phyloP scores from a whole-genome alignment of 2,888 invertebrate species.

The Spilosoma lubricipeda region DNA sequence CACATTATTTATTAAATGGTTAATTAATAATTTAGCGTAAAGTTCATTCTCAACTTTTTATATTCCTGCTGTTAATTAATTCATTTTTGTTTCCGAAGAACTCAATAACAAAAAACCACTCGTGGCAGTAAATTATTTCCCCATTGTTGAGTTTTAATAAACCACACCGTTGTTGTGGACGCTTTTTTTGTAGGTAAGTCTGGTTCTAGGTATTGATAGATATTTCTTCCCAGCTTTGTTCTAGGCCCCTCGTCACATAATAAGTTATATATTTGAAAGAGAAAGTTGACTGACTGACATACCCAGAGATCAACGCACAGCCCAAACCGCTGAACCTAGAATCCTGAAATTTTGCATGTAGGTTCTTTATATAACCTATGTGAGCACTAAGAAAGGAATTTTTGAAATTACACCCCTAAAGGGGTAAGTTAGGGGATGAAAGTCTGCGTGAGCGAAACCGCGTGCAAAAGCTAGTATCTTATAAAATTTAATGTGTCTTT shows the following conservation, averaged over 20 bases:
- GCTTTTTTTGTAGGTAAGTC: neutral
- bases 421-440: too few species aligned
- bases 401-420: too few species aligned
- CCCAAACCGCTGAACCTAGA: too few species aligned
- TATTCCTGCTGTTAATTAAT: conserved; percentile 1
- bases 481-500: neutral
- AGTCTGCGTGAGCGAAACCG: too few species aligned
- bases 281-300: too few species aligned
- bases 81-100: neutral
- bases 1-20: neutral
- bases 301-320: too few species aligned
- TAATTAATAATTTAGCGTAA: neutral
- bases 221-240: neutral
- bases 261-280: too few species aligned
- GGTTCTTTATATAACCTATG: too few species aligned
- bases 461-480: too few species aligned
- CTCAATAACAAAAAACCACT: neutral
- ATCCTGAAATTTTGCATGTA: too few species aligned
- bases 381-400: too few species aligned
- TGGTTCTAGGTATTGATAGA: neutral
- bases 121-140: neutral
- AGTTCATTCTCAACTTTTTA: neutral
- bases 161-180: neutral
- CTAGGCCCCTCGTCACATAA: neutral
- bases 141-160: neutral